phyloP scores from a whole-genome alignment of 2,797 vertebrate genomes.

The Pseudochirops corinnae region DNA sequence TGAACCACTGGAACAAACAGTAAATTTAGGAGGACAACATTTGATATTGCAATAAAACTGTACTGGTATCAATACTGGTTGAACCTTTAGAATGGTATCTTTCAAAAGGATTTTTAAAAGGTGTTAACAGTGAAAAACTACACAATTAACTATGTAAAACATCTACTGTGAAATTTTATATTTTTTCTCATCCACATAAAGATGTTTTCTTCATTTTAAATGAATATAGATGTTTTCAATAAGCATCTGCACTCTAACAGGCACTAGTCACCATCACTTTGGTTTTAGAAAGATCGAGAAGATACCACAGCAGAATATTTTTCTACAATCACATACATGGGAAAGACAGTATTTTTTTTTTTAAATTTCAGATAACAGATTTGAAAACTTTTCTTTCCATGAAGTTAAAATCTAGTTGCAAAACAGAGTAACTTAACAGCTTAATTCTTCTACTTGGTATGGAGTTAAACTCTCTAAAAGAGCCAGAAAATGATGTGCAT shows the following conservation, averaged over 20 bases:
- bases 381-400: neutral
- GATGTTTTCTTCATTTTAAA: neutral
- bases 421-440: neutral
- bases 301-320: neutral
- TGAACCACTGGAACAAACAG: neutral
- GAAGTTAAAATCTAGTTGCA: neutral
- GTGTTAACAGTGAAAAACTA: neutral
- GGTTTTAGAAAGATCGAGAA: neutral
- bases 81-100: neutral
- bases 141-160: neutral
- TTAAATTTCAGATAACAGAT: neutral
- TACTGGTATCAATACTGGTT: neutral
- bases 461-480: neutral
- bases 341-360: neutral
- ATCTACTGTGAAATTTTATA: neutral
- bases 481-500: neutral
- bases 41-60: neutral
- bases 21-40: neutral
- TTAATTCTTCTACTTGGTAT: neutral
- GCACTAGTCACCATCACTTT: neutral
- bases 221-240: neutral
- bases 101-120: neutral
- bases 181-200: neutral
- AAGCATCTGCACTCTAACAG: neutral
- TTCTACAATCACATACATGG: neutral